Evolutionary conservation across 2,888 invertebrate genomes (phyloP).

Genomic region (Lasioglossum leucozonium): DNA sequence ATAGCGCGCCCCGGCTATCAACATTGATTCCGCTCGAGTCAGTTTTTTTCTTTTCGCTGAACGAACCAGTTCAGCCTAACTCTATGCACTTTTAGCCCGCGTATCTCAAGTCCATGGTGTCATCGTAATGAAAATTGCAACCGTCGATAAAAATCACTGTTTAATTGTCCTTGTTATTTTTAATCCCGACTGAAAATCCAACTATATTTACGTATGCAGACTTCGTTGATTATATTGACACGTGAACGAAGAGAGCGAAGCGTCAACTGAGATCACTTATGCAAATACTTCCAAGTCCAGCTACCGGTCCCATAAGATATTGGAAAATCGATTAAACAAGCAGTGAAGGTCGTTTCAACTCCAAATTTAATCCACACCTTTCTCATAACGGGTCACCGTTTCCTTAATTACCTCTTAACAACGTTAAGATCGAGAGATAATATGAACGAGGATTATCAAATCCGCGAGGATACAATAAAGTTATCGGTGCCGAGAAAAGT

Average conservation of each 20-base stretch:
- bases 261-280: neutral
- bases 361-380: neutral
- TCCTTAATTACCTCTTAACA: neutral
- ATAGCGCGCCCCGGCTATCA: neutral
- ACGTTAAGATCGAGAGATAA: neutral
- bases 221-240: neutral
- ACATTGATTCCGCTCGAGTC: neutral
- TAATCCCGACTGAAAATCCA: too few relatives aligned
- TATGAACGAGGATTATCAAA: neutral
- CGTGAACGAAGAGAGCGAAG: too few relatives aligned
- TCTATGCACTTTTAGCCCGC: too few relatives aligned
- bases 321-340: neutral
- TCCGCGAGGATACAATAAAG: neutral
- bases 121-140: too few relatives aligned
- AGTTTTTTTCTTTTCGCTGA: neutral
- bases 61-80: neutral
- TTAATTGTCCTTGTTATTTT: too few relatives aligned
- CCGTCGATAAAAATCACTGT: too few relatives aligned
- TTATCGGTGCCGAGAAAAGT: neutral
- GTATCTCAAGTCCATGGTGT: too few relatives aligned
- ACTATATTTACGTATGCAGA: too few relatives aligned
- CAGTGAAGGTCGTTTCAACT: neutral
- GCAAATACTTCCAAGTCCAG: neutral
- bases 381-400: neutral
- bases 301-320: neutral